Evolutionary conservation across 1,140 invertebrate species (phyloP), one percentile per base, ranked within the genome.

Genomic region (Lineus longissimus): DNA sequence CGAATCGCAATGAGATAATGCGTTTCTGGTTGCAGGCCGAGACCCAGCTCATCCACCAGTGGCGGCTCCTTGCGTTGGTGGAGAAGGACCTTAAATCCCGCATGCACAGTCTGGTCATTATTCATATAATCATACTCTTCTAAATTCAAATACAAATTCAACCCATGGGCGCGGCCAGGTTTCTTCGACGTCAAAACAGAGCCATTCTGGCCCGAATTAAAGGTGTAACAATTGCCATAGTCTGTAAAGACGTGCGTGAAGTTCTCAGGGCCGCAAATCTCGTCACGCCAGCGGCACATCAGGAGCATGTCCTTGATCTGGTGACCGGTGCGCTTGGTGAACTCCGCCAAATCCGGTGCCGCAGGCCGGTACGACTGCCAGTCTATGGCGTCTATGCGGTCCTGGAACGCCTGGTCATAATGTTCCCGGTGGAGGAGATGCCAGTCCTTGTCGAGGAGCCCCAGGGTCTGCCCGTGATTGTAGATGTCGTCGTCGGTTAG

Each of bases 241-340:
- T 51, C n/a, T 51, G 47, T 51, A n/a, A 51, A 23, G 25, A 51
- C n/a, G 25, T 51, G 47, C 6, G 47, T 23, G 25, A 51, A 51
- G 25, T 51, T 51, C 47, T 51, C 19, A 7, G 47, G 47, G 25
- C 47, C 47, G 47, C 47, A 51, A 7, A 6, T n/a, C 19, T 23
- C 9, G 9, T 51, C 47, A 6, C 47, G 47, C 47, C 47, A 51
- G n/a, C n/a, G n/a, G n/a, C 47, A 51, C 25, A 27, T 51, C 6
- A 51, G 47, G n/a, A 51, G 25, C 47, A 51, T 51, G 47, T 51
- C 47, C 47, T 51, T n/a, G n/a, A 51, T 51, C n/a, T 51, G 47
- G 25, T 51, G 47, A n/a, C 47, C 47, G n/a, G 47, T 51, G 4
- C 47, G 47, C n/a, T n/a, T 4, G n/a, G 47, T 51, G 25, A 51